Conservation (phyloP, 2,888 invertebrate genomes). For the Tryphoninae sp. region DNA sequence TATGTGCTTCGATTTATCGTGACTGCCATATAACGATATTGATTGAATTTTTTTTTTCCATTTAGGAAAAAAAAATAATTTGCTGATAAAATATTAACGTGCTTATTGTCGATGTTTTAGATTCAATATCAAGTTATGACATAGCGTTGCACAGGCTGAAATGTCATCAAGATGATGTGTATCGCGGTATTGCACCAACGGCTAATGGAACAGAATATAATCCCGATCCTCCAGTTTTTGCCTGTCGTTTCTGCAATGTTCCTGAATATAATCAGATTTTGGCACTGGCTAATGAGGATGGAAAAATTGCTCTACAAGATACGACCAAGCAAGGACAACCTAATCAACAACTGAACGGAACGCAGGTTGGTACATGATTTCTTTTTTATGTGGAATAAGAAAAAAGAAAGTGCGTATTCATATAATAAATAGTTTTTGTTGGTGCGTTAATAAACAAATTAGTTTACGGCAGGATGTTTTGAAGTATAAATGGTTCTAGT, state of each 20-base stretch:
- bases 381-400: background rate
- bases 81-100: background rate
- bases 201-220: constrained; percentile 82
- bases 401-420: background rate
- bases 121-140: constrained; percentile 83
- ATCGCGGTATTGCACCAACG: constrained; percentile 84
- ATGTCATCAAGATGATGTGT: constrained; percentile 86
- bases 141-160: constrained; percentile 85
- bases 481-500: too few relatives aligned
- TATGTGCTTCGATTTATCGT: background rate
- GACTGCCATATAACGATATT: background rate
- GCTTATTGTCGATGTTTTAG: constrained; percentile 64
- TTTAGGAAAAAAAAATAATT: background rate
- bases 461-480: too few relatives aligned
- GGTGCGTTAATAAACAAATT: too few relatives aligned
- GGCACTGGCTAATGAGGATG: constrained; percentile 94
- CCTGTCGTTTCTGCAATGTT: constrained; percentile 89
- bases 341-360: constrained; percentile 73
- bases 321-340: constrained; percentile 71
- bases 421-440: too few relatives aligned
- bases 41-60: background rate
- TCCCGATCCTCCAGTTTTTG: constrained; percentile 89
- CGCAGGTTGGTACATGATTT: constrained; percentile 82
- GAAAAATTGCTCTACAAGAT: constrained; percentile 84
- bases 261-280: constrained; percentile 87